Percentiles rank a stretch among this genome's conserved stretches.
These are phyloP conservation scores for Catharus fuscescens DNA, from an alignment of 2,113 vertebrate genomes.

Conservation along the genomic window DNA sequence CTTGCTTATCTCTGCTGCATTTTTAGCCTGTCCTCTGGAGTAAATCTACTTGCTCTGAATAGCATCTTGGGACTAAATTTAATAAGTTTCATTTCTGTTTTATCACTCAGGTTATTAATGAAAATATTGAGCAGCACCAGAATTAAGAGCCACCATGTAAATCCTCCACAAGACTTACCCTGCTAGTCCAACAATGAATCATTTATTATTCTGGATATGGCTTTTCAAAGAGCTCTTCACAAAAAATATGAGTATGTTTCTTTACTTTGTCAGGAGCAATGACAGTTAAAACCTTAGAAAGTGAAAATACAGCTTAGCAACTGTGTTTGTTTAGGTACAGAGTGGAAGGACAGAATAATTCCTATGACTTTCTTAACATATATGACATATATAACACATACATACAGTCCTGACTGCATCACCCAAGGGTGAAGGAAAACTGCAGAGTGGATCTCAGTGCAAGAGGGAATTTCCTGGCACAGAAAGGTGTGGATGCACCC, in stretches of 20 bases:
- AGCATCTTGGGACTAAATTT: not conserved
- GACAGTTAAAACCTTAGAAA: not conserved
- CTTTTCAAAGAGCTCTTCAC: constrained; percentile 3
- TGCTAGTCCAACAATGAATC: not conserved
- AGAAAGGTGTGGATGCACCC: not conserved
- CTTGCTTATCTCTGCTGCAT: not conserved
- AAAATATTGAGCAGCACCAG: not conserved
- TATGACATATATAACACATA: not conserved
- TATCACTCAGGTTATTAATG: not conserved
- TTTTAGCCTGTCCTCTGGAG: not conserved
- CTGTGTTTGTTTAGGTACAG: not conserved
- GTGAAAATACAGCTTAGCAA: not conserved
- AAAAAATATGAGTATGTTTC: not conserved
- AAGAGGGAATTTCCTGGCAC: not conserved
- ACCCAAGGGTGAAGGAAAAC: not conserved
- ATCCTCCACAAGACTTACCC: not conserved
- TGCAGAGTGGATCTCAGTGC: not conserved
- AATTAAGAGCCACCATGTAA: not conserved
- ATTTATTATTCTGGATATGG: not conserved
- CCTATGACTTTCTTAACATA: not conserved
- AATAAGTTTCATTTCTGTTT: not conserved
- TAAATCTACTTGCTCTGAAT: not conserved
- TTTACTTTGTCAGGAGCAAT: not conserved
- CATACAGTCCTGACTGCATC: not conserved
- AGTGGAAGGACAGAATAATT: not conserved